Conservation (phyloP, 2,888 invertebrate species). For the Chalcosyrphus nemorum region DNA sequence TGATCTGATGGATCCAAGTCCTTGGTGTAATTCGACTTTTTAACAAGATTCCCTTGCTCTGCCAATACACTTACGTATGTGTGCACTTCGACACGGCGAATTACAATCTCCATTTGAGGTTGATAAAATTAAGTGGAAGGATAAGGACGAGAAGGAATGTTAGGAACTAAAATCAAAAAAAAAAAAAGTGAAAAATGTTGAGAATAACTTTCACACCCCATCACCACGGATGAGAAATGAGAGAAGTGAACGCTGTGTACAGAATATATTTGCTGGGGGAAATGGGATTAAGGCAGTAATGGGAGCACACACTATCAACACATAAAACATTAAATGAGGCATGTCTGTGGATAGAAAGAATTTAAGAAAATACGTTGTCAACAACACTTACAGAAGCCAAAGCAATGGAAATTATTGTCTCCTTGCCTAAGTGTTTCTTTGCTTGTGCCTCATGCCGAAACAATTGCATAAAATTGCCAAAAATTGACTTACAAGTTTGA, state of each 20-base stretch:
- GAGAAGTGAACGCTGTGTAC: background rate
- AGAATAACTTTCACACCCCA: conserved; percentile 50
- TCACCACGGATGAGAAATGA: background rate
- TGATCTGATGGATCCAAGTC: conserved; percentile 61
- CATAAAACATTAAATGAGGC: too few relatives aligned
- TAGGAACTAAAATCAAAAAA: background rate
- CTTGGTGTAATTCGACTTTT: conserved; percentile 72
- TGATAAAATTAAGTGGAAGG: conserved; percentile 63
- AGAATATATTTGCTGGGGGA: background rate
- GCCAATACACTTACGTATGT: too few relatives aligned
- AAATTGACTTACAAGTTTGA: too few relatives aligned
- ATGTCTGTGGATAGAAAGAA: too few relatives aligned
- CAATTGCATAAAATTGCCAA: too few relatives aligned
- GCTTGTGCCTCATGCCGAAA: too few relatives aligned
- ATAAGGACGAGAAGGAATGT: conserved; percentile 34
- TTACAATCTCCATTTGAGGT: conserved; percentile 71
- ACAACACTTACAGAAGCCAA: too few relatives aligned
- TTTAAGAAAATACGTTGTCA: too few relatives aligned
- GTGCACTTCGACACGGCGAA: conserved; percentile 63
- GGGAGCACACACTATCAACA: background rate
- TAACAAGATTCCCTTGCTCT: conserved; percentile 71
- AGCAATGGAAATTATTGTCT: too few relatives aligned
- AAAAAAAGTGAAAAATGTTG: conserved; percentile 6
- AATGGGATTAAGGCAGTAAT: background rate
- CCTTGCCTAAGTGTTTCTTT: too few relatives aligned